A percentile compares a stretch with the other conserved stretches of the same genome.
phyloP scores from a whole-genome alignment of 1,140 invertebrate species.

The Diprion similis region DNA sequence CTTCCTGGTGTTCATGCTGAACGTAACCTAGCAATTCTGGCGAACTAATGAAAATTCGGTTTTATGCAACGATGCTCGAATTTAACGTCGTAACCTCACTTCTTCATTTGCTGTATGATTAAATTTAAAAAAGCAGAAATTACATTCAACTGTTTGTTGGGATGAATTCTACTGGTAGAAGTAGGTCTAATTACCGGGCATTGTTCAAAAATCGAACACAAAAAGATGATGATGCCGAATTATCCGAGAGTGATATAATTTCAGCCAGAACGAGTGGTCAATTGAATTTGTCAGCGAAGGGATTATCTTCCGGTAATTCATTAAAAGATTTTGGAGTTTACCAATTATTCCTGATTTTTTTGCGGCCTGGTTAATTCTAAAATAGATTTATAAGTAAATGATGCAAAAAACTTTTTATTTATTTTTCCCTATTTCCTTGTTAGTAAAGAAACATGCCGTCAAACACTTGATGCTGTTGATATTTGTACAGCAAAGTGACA shows the following conservation, averaged over 20 bases:
- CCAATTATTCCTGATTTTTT: constrained; percentile 14
- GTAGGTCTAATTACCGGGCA: constrained; percentile 60
- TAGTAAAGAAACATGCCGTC: too few species aligned
- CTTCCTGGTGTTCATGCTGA: too few species aligned
- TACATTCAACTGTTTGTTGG: neutral
- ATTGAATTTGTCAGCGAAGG: constrained; percentile 79
- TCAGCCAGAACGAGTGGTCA: constrained; percentile 79
- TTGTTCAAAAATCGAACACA: constrained; percentile 75
- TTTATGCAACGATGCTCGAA: too few species aligned
- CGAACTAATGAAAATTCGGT: too few species aligned
- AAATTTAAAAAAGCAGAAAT: neutral
- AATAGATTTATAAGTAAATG: neutral
- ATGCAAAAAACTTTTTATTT: too few species aligned
- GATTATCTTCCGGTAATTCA: constrained; percentile 73
- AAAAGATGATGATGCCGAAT: constrained; percentile 69
- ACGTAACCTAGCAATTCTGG: too few species aligned
- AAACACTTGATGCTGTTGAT: too few species aligned
- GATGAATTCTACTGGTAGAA: constrained; percentile 48
- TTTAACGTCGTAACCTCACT: neutral
- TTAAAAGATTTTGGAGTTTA: constrained; percentile 8
- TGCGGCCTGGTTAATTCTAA: neutral
- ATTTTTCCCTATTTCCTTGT: too few species aligned
- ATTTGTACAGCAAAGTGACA: too few species aligned
- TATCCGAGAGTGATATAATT: constrained; percentile 75
- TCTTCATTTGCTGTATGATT: neutral